phyloP scores from a whole-genome alignment of 2,113 vertebrate genomes.

The Sinosuthora webbiana region DNA sequence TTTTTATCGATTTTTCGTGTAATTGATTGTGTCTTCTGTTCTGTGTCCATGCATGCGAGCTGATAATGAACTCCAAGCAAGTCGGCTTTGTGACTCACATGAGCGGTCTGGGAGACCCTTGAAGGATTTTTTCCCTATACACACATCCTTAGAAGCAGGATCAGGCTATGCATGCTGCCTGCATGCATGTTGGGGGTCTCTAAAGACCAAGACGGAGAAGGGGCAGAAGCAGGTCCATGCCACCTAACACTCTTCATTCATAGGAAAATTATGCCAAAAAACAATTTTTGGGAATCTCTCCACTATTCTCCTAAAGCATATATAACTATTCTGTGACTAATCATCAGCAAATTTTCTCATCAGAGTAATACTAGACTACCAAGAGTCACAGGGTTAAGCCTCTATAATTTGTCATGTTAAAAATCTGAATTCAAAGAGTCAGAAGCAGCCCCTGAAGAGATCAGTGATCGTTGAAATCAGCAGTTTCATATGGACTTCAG shows the following conservation, averaged over 20 bases:
- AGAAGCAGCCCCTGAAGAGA: background rate
- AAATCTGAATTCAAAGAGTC: background rate
- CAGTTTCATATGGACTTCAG: background rate
- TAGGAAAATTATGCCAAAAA: background rate
- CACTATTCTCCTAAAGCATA: background rate
- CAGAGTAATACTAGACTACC: background rate
- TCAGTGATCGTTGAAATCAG: background rate
- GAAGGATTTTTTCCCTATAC: background rate
- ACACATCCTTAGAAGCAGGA: background rate
- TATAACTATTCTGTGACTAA: background rate
- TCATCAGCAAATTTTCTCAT: background rate
- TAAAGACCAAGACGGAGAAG: background rate
- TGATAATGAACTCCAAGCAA: background rate
- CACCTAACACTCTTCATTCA: background rate
- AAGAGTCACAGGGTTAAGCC: background rate
- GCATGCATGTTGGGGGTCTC: background rate
- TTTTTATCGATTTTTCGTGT: background rate
- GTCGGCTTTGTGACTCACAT: background rate
- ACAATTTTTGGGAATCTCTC: background rate
- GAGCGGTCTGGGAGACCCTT: background rate
- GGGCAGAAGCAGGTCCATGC: background rate
- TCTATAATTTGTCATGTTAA: background rate
- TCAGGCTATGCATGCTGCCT: rapidly evolving
- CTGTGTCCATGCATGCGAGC: background rate
- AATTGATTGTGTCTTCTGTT: background rate